Percentiles rank a stretch among this genome's conserved stretches.
These are phyloP conservation scores for Hirudinaria manillensis DNA, from an alignment of 2,888 invertebrate genomes.

Conservation along the genomic window DNA sequence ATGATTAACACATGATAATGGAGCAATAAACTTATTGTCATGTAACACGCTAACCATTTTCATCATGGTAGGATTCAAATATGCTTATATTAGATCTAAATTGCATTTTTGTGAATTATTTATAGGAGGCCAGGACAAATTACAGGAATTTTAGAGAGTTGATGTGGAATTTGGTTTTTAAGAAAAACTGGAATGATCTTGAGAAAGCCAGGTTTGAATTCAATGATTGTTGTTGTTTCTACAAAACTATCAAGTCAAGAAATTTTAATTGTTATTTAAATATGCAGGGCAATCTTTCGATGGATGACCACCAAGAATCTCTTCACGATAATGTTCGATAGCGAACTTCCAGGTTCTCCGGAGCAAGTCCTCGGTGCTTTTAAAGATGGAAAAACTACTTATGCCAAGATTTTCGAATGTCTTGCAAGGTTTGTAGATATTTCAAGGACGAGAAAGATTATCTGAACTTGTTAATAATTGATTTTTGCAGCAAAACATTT, in stretches of 20 bases:
- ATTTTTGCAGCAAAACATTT: neutral
- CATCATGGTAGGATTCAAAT: too few relatives aligned
- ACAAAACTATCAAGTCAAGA: neutral
- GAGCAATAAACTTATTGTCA: too few relatives aligned
- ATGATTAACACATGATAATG: too few relatives aligned
- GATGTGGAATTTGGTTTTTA: conserved; percentile 52
- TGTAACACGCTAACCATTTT: too few relatives aligned
- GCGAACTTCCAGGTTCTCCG: conserved; percentile 49
- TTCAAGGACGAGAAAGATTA: neutral
- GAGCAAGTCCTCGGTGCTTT: conserved; percentile 52
- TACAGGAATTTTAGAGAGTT: conserved; percentile 52
- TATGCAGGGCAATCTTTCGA: conserved; percentile 51
- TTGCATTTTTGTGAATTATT: neutral
- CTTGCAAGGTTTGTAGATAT: conserved; percentile 47
- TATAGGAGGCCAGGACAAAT: conserved; percentile 51
- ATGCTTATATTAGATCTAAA: too few relatives aligned
- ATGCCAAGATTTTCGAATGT: conserved; percentile 53
- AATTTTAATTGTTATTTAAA: neutral
- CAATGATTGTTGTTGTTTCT: neutral
- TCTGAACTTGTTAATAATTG: neutral
- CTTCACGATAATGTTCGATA: conserved; percentile 52
- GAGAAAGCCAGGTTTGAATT: conserved; percentile 51
- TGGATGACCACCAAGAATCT: conserved; percentile 56
- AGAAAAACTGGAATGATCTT: conserved; percentile 50
- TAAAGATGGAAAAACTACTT: conserved; percentile 53